These are phyloP conservation scores for Aratinga solstitialis DNA, from an alignment of 2,797 vertebrate genomes.

Conservation along the genomic window DNA sequence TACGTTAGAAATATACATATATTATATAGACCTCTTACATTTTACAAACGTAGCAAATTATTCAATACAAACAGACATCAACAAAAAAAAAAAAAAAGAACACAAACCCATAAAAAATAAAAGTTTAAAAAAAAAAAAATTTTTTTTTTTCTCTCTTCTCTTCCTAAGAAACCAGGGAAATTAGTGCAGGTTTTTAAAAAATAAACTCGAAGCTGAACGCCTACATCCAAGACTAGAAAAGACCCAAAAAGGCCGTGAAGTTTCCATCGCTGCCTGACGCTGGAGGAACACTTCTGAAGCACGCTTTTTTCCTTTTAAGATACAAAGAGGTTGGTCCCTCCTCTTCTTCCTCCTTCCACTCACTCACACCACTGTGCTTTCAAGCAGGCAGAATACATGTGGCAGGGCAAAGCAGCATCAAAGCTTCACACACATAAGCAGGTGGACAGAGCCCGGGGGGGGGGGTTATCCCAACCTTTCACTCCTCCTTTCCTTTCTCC, in stretches of 20 bases:
- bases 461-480: background rate
- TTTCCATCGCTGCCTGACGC: constrained; percentile 54
- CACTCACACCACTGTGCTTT: constrained; percentile 12
- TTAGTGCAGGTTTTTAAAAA: constrained; percentile 82
- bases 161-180: constrained; percentile 83
- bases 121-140: too few species aligned
- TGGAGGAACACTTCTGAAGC: constrained; percentile 69
- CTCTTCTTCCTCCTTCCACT: constrained; percentile 37
- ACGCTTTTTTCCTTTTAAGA: constrained; percentile 60
- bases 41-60: constrained; percentile 92
- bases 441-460: background rate
- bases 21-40: constrained; percentile 88
- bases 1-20: constrained; percentile 88
- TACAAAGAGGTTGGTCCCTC: constrained; percentile 61
- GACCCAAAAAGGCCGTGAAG: constrained; percentile 62
- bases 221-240: constrained; percentile 79
- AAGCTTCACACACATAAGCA: constrained; percentile 55
- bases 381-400: constrained; percentile 2
- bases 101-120: constrained; percentile 79
- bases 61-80: constrained; percentile 84
- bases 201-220: constrained; percentile 78
- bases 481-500: background rate
- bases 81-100: constrained; percentile 79
- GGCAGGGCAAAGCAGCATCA: constrained; percentile 41
- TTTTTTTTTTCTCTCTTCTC: constrained; percentile 41